Evolutionary conservation across 2,113 vertebrate species (phyloP).

Genomic region (Ammodytes marinus): DNA sequence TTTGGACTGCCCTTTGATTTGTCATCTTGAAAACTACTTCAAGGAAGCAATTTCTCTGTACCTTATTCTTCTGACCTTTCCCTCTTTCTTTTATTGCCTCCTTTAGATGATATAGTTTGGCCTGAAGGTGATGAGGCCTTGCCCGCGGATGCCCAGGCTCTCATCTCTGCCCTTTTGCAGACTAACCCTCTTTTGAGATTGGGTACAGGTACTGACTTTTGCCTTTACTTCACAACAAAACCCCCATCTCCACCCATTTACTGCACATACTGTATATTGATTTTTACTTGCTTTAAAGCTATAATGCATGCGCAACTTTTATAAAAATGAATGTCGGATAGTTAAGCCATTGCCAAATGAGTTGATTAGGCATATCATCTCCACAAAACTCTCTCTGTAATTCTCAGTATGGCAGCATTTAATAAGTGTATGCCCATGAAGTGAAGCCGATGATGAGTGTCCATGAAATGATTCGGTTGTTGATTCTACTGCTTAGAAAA

Average conservation of each 20-base stretch:
- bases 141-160: constrained; percentile 88
- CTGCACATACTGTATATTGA: too few relatives aligned
- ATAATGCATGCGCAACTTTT: too few relatives aligned
- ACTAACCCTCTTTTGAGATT: constrained; percentile 91
- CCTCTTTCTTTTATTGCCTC: constrained; percentile 35
- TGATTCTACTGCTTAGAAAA: too few relatives aligned
- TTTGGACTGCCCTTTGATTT: not conserved
- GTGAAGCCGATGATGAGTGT: too few relatives aligned
- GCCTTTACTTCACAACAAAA: not conserved
- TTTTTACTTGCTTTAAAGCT: too few relatives aligned
- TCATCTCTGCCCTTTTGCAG: constrained; percentile 92
- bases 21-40: not conserved
- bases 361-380: too few relatives aligned
- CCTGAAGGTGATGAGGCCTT: constrained; percentile 92
- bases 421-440: too few relatives aligned
- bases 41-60: not conserved
- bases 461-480: too few relatives aligned
- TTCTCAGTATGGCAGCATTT: too few relatives aligned
- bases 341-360: too few relatives aligned
- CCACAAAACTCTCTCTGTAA: too few relatives aligned
- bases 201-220: constrained; percentile 86
- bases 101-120: constrained; percentile 92
- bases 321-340: too few relatives aligned
- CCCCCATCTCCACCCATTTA: not conserved
- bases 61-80: constrained; percentile 9